Evolutionary conservation across 2,888 invertebrate genomes (phyloP), one percentile per base, ranked within the genome.

Genomic region (Muscina levida): DNA sequence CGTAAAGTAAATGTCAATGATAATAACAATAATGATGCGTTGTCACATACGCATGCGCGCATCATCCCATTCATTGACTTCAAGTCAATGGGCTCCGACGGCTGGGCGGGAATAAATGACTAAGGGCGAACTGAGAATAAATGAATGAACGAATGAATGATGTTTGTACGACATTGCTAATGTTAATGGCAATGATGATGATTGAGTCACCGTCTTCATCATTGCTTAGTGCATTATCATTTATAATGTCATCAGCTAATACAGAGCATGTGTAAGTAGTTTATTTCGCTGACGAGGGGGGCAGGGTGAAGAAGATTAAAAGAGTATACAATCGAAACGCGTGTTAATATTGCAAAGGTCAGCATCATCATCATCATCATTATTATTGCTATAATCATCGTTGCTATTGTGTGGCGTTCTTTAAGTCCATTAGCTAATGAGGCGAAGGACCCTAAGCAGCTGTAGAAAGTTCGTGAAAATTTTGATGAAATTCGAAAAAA

Each of bases 1-100:
- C 81, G 74, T 77, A 81, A 77, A 77, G 48, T 62, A 77, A 79
- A 79, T 72, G 79, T 79, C 79, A 72, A 76, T 48, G 56, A 65
- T 15, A 11, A 67, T 22, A 48, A 70, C 59, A 57, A 66, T 53
- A 51, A 77, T 71, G 70, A 76, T 62, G 42, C 74, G 75, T 71
- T 24, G 51, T 39, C 42, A 72, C 72, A 48, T 70, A 76, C 15
- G 15, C 62, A 13, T 26, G 13, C 42, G 51, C 22, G 26, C 39
- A 2, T 10, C 0, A 2, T 44, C 13, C 17, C n/a, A 22, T 62
- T 59, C 59, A 37, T 37, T n/a, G 51, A 71, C 73, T 70, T 80
- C 42, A 77, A 76, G 68, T 76, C 68, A 48, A 48, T 44, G 62
- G 39, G 39, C 62, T 53, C 51, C 53, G 65, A 10, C 15, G 39